These are phyloP conservation scores for Clarias fuscus DNA, from an alignment of 2,797 vertebrate genomes.

Conservation along the genomic window DNA sequence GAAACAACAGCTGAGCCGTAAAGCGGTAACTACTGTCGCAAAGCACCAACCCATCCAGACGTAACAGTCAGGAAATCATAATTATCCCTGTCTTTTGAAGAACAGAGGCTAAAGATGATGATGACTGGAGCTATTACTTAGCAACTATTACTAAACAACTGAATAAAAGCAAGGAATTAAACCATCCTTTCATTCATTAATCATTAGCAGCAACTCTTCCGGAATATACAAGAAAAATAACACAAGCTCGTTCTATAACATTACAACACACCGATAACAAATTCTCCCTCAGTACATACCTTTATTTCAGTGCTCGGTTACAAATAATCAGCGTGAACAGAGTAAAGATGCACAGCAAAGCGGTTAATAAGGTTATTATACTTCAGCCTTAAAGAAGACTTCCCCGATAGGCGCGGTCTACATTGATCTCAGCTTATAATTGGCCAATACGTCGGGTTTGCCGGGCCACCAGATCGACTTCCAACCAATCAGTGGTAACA, in stretches of 20 bases:
- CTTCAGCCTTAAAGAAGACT: neutral
- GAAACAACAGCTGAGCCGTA: neutral
- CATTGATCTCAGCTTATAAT: neutral
- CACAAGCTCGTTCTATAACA: neutral
- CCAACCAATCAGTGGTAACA: constrained; percentile 62
- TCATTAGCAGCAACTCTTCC: neutral
- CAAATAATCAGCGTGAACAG: neutral
- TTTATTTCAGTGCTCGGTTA: neutral
- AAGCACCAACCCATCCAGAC: neutral
- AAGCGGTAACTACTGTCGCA: neutral
- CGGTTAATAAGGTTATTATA: neutral
- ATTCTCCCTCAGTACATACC: neutral
- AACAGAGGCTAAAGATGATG: neutral
- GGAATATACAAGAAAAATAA: neutral
- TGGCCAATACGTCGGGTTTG: neutral
- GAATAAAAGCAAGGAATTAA: neutral
- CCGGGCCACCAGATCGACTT: neutral
- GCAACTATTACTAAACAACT: neutral
- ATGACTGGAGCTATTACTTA: neutral
- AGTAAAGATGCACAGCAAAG: too few relatives aligned
- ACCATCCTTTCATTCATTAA: neutral
- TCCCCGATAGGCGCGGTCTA: neutral
- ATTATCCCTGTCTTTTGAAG: neutral
- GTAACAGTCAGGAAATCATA: neutral
- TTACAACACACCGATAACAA: neutral